phyloP scores from a whole-genome alignment of 2,888 invertebrate genomes.

The Meliscaeva auricollis region DNA sequence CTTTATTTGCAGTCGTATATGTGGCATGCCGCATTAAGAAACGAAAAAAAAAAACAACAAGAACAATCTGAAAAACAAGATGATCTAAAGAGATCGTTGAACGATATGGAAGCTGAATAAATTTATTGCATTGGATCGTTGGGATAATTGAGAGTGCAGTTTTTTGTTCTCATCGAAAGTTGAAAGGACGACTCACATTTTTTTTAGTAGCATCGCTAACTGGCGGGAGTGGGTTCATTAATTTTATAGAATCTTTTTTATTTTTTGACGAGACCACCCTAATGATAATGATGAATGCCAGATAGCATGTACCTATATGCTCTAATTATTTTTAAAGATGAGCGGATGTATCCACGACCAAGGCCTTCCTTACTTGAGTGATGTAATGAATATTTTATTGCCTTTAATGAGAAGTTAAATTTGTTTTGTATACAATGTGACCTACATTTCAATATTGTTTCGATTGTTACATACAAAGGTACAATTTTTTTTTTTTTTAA shows the following conservation, averaged over 20 bases:
- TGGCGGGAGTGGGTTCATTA: slow-evolving; percentile 60
- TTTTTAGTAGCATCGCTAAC: slow-evolving; percentile 11
- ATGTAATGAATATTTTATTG: no score
- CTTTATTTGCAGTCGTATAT: slow-evolving; percentile 65
- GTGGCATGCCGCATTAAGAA: slow-evolving; percentile 25
- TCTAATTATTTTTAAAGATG: slow-evolving; percentile 30
- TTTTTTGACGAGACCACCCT: slow-evolving; percentile 61
- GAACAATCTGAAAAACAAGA: slow-evolving; percentile 51
- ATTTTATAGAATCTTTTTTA: slow-evolving; percentile 52
- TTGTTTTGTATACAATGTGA: no score
- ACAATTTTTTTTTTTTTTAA: no score
- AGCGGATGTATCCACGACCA: neutral
- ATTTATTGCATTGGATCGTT: slow-evolving; percentile 77
- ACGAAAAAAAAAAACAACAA: slow-evolving; percentile 13
- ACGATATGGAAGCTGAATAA: slow-evolving; percentile 76
- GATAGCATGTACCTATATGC: slow-evolving; percentile 38
- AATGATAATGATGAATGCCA: slow-evolving; percentile 61
- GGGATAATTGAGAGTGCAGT: slow-evolving; percentile 78
- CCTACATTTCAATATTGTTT: no score
- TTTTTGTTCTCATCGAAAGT: slow-evolving; percentile 65
- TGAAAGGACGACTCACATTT: slow-evolving; percentile 39
- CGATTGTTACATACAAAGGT: no score
- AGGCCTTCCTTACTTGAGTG: no score
- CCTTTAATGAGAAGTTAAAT: no score
- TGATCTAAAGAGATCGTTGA: slow-evolving; percentile 75